phyloP scores from a whole-genome alignment of 2,888 invertebrate species.

The Blomia tropicalis region DNA sequence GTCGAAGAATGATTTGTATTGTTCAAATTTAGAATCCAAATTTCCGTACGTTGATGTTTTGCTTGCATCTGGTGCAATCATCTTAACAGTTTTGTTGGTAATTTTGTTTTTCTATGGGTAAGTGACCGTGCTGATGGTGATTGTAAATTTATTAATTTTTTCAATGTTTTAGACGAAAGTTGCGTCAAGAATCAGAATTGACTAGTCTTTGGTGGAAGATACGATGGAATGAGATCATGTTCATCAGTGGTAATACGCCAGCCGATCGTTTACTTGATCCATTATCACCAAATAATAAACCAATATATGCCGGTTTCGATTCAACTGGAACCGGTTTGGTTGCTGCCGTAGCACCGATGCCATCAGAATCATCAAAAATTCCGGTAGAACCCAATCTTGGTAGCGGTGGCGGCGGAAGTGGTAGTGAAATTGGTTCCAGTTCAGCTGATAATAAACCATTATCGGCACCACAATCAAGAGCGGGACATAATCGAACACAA shows the following conservation, averaged over 20 bases:
- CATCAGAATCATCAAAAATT: background rate
- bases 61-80: background rate
- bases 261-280: constrained; percentile 8
- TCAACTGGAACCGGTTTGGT: background rate
- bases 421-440: background rate
- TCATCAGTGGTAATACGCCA: constrained; percentile 23
- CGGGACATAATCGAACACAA: background rate
- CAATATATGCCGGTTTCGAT: background rate
- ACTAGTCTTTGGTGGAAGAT: constrained; percentile 29
- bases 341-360: background rate
- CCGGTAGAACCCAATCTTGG: background rate
- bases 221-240: constrained; percentile 28
- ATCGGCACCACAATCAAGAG: background rate
- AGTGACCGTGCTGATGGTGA: too few relatives aligned
- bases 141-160: too few relatives aligned
- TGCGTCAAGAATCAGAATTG: constrained; percentile 27
- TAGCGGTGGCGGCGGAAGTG: background rate
- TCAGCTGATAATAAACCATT: background rate
- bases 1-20: background rate
- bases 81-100: too few relatives aligned
- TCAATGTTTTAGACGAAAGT: constrained; percentile 24
- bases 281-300: background rate
- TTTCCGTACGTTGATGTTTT: too few relatives aligned
- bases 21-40: background rate
- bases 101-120: too few relatives aligned